phyloP scores from a whole-genome alignment of 2,797 vertebrate genomes.

The Coendou prehensilis region DNA sequence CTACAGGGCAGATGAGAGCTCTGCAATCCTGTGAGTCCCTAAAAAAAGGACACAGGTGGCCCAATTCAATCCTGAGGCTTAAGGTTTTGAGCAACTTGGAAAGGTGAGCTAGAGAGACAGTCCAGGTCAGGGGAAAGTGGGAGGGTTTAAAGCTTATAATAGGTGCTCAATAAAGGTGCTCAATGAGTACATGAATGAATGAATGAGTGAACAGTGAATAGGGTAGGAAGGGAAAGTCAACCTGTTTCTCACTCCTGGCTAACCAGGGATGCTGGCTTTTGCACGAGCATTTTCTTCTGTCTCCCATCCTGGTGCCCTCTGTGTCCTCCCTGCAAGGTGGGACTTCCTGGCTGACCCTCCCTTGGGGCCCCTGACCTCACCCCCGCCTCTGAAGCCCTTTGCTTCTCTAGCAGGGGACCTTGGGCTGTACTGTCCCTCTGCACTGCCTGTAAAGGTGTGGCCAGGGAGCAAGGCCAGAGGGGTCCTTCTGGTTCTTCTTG shows the following conservation, averaged over 20 bases:
- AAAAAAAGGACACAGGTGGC: background rate
- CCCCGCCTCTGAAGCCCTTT: background rate
- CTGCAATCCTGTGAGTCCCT: background rate
- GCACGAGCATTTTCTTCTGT: background rate
- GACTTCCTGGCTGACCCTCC: background rate
- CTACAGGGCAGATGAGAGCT: background rate
- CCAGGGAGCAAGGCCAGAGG: background rate
- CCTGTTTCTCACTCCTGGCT: background rate
- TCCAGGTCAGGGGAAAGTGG: background rate
- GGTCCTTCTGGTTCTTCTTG: constrained; percentile 8
- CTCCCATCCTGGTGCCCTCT: background rate
- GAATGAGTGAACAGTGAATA: background rate
- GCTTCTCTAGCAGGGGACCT: background rate
- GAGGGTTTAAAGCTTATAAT: constrained; percentile 58
- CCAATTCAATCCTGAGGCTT: background rate
- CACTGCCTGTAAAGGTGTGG: background rate
- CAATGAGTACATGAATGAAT: background rate
- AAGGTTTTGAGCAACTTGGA: background rate
- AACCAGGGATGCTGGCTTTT: background rate
- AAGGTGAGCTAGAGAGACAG: background rate
- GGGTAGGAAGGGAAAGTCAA: background rate
- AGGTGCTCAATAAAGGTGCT: constrained; percentile 44
- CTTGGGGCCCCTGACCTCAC: background rate
- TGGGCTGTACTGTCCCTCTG: background rate
- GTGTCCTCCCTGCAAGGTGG: background rate